Evolutionary conservation across 92 coral and sea anemone species (phyloP).

Genomic region (Chrysogorgia sp.): DNA sequence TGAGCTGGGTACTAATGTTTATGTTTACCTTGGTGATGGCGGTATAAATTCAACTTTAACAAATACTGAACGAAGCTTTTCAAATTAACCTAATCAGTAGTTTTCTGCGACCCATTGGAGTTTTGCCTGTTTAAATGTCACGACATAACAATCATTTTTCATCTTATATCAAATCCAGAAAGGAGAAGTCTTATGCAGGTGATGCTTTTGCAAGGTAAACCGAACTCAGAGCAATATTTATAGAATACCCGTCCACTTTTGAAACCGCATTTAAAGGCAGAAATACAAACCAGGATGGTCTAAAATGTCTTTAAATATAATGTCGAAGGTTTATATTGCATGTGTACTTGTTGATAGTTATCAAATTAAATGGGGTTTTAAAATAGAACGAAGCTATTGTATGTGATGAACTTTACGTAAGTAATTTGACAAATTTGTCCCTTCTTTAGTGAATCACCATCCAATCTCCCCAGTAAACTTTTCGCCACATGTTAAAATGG

Average conservation of each 20-base stretch:
- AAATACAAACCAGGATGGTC: background rate
- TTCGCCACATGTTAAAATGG: too few relatives aligned
- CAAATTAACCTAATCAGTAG: background rate
- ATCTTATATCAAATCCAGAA: constrained; percentile 79
- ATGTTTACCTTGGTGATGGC: constrained; percentile 29
- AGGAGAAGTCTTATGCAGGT: constrained; percentile 1
- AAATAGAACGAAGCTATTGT: too few relatives aligned
- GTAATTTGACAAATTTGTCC: too few relatives aligned
- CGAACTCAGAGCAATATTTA: background rate
- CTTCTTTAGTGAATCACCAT: too few relatives aligned
- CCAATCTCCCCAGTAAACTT: too few relatives aligned
- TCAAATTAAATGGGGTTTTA: too few relatives aligned
- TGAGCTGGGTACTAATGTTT: too few relatives aligned
- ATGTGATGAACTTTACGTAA: too few relatives aligned
- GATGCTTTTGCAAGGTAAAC: constrained; percentile 33
- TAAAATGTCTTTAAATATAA: too few relatives aligned
- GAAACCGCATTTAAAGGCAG: constrained; percentile 28
- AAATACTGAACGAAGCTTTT: background rate
- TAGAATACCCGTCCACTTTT: constrained; percentile 1
- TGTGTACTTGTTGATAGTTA: too few relatives aligned
- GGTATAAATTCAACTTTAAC: constrained; percentile 21
- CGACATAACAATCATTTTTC: constrained; percentile 80
- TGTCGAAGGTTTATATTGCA: too few relatives aligned
- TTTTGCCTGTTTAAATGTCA: constrained; percentile 52
- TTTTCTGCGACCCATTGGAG: background rate